Conservation (phyloP, 1,140 invertebrate species). For the honey bee (Apis mellifera) region DNA sequence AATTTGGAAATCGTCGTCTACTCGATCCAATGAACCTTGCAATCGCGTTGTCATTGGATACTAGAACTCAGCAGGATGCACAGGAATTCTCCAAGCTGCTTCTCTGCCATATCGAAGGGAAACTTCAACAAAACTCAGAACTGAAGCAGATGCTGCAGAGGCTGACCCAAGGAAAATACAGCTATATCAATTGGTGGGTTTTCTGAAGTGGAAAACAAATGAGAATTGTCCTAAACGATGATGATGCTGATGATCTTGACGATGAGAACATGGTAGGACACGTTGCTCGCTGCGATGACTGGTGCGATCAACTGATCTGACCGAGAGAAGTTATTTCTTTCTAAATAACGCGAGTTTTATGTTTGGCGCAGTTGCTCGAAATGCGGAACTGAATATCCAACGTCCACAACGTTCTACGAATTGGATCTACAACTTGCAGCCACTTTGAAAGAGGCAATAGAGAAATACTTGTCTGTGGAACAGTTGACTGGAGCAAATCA, state of each 20-base stretch:
- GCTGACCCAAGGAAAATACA: constrained; percentile 85
- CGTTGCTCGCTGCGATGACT: constrained; percentile 63
- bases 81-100: constrained; percentile 89
- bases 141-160: constrained; percentile 83
- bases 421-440: constrained; percentile 85
- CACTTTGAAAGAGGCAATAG: constrained; percentile 84
- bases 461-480: constrained; percentile 86
- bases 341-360: constrained; percentile 51
- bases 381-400: constrained; percentile 84
- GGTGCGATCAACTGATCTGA: constrained; percentile 66
- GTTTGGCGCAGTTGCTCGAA: constrained; percentile 82
- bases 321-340: constrained; percentile 45
- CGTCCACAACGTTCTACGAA: constrained; percentile 86
- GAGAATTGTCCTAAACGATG: constrained; percentile 68
- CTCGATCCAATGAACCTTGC: constrained; percentile 86
- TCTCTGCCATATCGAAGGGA: constrained; percentile 84
- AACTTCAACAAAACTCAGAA: constrained; percentile 79
- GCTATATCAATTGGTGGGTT: constrained; percentile 85
- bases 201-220: constrained; percentile 67
- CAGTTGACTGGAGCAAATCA: constrained; percentile 86
- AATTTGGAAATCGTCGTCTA: constrained; percentile 83
- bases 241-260: constrained; percentile 66
- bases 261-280: constrained; percentile 67
- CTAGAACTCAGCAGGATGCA: constrained; percentile 87
- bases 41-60: constrained; percentile 85